Evolutionary conservation across 2,888 invertebrate genomes (phyloP).

Genomic region (Epinotia brunnichana): DNA sequence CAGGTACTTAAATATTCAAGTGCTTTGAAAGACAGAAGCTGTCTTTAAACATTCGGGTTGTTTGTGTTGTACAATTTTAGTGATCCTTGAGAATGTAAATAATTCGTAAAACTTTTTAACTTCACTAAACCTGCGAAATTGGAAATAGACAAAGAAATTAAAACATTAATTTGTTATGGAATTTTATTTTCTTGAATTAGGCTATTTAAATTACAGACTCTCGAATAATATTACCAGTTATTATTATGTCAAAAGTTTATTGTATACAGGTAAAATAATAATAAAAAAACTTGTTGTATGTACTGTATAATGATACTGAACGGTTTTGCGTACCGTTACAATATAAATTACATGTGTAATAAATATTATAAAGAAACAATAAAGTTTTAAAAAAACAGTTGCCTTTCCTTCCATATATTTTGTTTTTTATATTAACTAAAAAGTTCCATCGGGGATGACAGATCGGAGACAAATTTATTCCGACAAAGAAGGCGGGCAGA

Average conservation of each 20-base stretch:
- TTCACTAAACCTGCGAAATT: constrained; percentile 57
- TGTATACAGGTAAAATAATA: constrained; percentile 80
- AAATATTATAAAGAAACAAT: constrained; percentile 82
- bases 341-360: constrained; percentile 80
- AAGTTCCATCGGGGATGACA: constrained; percentile 22
- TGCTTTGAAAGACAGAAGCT: constrained; percentile 78
- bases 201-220: constrained; percentile 66
- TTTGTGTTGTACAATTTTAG: constrained; percentile 45
- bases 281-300: constrained; percentile 80
- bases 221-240: constrained; percentile 80
- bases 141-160: constrained; percentile 54
- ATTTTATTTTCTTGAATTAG: constrained; percentile 70
- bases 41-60: constrained; percentile 67
- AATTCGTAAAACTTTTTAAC: constrained; percentile 57
- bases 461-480: constrained; percentile 36
- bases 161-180: constrained; percentile 54
- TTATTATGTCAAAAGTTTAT: constrained; percentile 81
- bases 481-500: constrained; percentile 18
- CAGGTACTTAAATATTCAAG: constrained; percentile 59
- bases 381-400: constrained; percentile 77
- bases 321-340: constrained; percentile 64
- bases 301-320: constrained; percentile 75
- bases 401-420: constrained; percentile 53
- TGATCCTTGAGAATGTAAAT: constrained; percentile 59
- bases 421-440: constrained; percentile 14